These are phyloP conservation scores for Meloidogyne exigua DNA, from an alignment of 1,140 invertebrate species.

Conservation along the genomic window DNA sequence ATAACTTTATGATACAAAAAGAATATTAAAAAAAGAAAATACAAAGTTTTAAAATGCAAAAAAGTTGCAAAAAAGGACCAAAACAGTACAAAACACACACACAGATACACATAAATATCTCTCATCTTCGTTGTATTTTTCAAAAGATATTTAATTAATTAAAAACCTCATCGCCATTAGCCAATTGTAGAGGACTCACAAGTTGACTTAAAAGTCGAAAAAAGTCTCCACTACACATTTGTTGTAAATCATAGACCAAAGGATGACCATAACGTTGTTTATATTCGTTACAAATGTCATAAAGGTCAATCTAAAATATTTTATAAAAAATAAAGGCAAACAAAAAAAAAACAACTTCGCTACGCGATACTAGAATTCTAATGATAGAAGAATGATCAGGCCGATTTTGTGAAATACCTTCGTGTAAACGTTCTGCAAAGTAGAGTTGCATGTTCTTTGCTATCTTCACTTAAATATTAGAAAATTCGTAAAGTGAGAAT, in stretches of 20 bases:
- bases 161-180: slow-evolving; percentile 30
- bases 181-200: slow-evolving; percentile 32
- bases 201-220: slow-evolving; percentile 42
- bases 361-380: slow-evolving; percentile 46
- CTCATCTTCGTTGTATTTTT: background rate
- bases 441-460: slow-evolving; percentile 52
- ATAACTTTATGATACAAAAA: no score
- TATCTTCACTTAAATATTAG: slow-evolving; percentile 37
- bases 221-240: slow-evolving; percentile 49
- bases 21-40: no score
- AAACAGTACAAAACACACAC: background rate
- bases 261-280: slow-evolving; percentile 37
- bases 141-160: background rate
- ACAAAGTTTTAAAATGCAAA: background rate
- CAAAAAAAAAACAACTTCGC: slow-evolving; percentile 30
- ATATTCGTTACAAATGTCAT: slow-evolving; percentile 49
- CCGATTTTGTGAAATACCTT: slow-evolving; percentile 50
- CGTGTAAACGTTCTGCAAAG: slow-evolving; percentile 50
- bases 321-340: background rate
- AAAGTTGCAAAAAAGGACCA: background rate
- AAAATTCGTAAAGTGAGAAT: background rate
- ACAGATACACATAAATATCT: background rate
- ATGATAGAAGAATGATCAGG: slow-evolving; percentile 50
- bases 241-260: slow-evolving; percentile 36
- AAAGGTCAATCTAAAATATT: slow-evolving; percentile 40